Evolutionary conservation across 2,113 vertebrate genomes (phyloP).

Genomic region (Electrona antarctica): DNA sequence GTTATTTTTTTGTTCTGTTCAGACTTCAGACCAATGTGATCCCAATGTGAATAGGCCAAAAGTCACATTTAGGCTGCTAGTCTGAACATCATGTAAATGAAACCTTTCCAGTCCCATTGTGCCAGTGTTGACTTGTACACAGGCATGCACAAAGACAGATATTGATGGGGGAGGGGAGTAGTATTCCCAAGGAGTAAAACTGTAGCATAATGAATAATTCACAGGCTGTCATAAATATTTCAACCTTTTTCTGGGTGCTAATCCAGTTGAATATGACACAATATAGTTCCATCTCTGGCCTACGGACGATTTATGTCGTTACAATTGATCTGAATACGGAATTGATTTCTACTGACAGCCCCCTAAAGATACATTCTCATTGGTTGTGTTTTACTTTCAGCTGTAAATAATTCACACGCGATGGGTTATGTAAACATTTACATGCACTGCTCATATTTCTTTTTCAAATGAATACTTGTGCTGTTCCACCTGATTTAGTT

Average conservation of each 20-base stretch:
- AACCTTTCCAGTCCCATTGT: conserved; percentile 20
- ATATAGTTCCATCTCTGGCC: conserved; percentile 45
- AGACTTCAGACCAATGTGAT: not conserved
- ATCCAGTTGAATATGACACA: conserved; percentile 58
- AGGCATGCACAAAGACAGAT: conserved; percentile 52
- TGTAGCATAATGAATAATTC: conserved; percentile 76
- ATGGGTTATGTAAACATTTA: conserved; percentile 23
- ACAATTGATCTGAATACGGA: conserved; percentile 56
- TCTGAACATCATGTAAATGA: not conserved
- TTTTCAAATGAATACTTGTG: conserved; percentile 11
- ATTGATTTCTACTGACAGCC: conserved; percentile 43
- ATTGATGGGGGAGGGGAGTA: conserved; percentile 66
- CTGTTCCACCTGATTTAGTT: not conserved
- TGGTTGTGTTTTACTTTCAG: conserved; percentile 47
- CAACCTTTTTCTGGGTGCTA: conserved; percentile 58
- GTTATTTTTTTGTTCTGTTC: too few species aligned
- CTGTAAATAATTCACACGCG: conserved; percentile 45
- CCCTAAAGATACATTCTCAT: conserved; percentile 55
- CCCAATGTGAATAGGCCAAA: too few species aligned
- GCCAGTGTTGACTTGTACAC: conserved; percentile 43
- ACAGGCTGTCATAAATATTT: conserved; percentile 73
- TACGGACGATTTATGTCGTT: conserved; percentile 56
- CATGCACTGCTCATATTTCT: conserved; percentile 25
- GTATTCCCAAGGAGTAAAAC: conserved; percentile 65
- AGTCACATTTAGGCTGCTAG: too few species aligned